Conservation (phyloP, 2,113 vertebrate genomes). For the Calyptomena viridis region DNA sequence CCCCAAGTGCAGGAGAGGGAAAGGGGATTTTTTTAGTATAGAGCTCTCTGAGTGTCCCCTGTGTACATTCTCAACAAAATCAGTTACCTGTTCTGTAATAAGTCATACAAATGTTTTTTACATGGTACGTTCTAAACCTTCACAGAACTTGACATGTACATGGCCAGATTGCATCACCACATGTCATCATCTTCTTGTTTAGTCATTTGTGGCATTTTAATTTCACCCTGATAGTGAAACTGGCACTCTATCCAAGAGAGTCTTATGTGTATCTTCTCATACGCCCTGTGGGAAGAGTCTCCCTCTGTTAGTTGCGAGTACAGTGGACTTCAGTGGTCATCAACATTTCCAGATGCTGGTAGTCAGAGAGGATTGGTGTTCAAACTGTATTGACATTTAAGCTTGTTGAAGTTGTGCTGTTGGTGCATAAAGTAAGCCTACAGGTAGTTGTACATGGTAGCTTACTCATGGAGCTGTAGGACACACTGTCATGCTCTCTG, state of each 20-base stretch:
- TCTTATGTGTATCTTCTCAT: background rate
- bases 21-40: background rate
- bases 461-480: background rate
- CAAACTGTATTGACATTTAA: background rate
- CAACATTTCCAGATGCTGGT: background rate
- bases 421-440: background rate
- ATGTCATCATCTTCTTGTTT: background rate
- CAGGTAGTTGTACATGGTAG: background rate
- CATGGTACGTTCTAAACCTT: background rate
- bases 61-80: background rate
- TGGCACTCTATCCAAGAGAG: background rate
- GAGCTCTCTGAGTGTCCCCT: background rate
- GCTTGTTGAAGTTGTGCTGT: background rate
- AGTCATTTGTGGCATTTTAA: background rate
- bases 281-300: background rate
- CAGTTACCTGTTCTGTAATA: background rate
- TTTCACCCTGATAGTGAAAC: background rate
- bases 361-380: background rate
- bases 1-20: background rate
- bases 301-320: background rate
- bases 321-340: background rate
- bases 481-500: background rate
- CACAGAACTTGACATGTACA: accelerated
- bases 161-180: background rate
- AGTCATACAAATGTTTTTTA: background rate